These are phyloP conservation scores for Beris morrisii DNA, from an alignment of 2,888 invertebrate genomes.

Conservation along the genomic window DNA sequence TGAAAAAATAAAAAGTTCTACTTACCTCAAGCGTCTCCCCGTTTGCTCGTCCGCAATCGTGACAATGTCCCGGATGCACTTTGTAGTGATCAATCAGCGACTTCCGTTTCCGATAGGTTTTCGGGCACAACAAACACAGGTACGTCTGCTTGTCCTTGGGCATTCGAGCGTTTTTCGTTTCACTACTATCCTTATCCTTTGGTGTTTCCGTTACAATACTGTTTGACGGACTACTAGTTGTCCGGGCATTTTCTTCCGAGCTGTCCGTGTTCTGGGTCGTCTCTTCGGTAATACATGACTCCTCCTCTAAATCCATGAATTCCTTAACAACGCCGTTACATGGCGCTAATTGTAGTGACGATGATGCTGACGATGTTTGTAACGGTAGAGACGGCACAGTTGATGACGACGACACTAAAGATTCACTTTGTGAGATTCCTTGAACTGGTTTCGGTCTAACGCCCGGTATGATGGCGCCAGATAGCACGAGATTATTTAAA, in stretches of 20 bases:
- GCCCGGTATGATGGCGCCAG: slow-evolving; percentile 43
- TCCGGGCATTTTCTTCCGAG: slow-evolving; percentile 30
- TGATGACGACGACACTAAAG: not conserved
- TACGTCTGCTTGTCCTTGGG: slow-evolving; percentile 49
- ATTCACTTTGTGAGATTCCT: slow-evolving; percentile 44
- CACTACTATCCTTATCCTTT: slow-evolving; percentile 28
- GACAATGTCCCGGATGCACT: slow-evolving; percentile 55
- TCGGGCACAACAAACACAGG: slow-evolving; percentile 52
- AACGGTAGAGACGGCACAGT: not conserved
- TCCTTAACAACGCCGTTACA: slow-evolving; percentile 34
- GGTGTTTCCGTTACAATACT: slow-evolving; percentile 33
- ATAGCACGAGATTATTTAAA: slow-evolving; percentile 51
- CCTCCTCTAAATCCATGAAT: slow-evolving; percentile 37
- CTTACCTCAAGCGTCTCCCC: slow-evolving; percentile 52
- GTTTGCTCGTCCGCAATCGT: slow-evolving; percentile 55
- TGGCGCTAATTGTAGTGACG: slow-evolving; percentile 2
- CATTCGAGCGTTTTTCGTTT: slow-evolving; percentile 33
- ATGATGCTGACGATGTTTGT: not conserved
- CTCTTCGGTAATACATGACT: slow-evolving; percentile 34
- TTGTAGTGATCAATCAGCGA: slow-evolving; percentile 55
- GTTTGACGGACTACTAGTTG: slow-evolving; percentile 17
- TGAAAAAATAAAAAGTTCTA: not conserved
- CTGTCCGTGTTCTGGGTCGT: slow-evolving; percentile 35
- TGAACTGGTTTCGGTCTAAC: slow-evolving; percentile 47
- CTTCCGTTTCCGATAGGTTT: slow-evolving; percentile 54